A percentile compares a stretch with the other conserved stretches of the same genome.
Conservation (phyloP, 1,140 invertebrate species). For the Ditylenchus dipsaci region DNA sequence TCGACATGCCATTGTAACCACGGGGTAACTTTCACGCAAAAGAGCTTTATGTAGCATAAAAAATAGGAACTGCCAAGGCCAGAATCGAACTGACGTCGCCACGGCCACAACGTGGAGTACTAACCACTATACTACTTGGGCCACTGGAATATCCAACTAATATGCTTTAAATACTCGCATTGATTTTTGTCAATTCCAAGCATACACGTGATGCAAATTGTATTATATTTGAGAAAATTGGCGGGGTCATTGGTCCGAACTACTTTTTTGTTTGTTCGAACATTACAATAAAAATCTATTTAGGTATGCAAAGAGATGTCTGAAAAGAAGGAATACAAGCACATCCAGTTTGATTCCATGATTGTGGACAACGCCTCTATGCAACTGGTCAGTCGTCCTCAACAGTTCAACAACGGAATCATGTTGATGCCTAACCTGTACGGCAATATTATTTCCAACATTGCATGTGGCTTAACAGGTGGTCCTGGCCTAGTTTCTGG, state of each 20-base stretch:
- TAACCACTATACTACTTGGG: constrained; percentile 56
- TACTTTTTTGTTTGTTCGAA: no score
- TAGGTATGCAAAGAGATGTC: constrained; percentile 27
- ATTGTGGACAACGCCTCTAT: constrained; percentile 46
- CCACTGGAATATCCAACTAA: constrained; percentile 2
- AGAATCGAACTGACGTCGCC: constrained; percentile 33
- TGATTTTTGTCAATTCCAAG: no score
- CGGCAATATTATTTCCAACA: constrained; percentile 73
- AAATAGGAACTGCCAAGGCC: no score
- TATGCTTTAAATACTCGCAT: no score
- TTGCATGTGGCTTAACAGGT: constrained; percentile 90
- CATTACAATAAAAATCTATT: no score
- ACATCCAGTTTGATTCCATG: constrained; percentile 40
- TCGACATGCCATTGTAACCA: no score
- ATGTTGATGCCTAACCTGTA: constrained; percentile 46
- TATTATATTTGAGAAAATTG: background rate
- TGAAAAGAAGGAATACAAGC: constrained; percentile 16
- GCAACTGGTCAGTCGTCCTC: constrained; percentile 38
- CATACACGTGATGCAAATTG: no score
- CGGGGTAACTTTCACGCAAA: no score
- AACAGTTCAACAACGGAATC: constrained; percentile 45
- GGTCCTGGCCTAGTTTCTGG: constrained; percentile 92
- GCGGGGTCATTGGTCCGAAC: no score
- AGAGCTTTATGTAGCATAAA: no score
- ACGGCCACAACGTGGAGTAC: constrained; percentile 57